Conservation (phyloP, 2,797 vertebrate genomes). For the Fundulus diaphanus region DNA sequence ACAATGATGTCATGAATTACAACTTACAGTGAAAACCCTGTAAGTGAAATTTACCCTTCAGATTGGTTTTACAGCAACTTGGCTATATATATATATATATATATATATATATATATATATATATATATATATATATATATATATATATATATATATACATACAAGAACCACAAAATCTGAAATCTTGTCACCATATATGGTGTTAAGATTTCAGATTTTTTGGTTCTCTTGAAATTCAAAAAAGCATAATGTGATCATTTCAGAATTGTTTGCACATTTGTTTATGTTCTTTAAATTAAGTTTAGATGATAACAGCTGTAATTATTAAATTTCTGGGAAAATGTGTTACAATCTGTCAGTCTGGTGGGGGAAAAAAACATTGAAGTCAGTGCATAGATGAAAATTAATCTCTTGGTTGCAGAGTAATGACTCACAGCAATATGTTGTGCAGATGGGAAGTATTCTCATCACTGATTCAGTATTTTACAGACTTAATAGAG, state of each 20-base stretch:
- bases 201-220: too few species aligned
- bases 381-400: constrained; percentile 57
- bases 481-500: background rate
- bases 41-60: background rate
- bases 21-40: background rate
- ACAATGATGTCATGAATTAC: constrained; percentile 22
- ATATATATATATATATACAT: too few species aligned
- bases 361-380: constrained; percentile 51
- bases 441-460: constrained; percentile 61
- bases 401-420: constrained; percentile 63
- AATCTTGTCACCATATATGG: too few species aligned
- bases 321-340: constrained; percentile 52
- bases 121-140: too few species aligned
- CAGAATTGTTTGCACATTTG: background rate
- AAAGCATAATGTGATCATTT: background rate
- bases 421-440: constrained; percentile 68
- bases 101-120: too few species aligned
- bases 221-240: background rate
- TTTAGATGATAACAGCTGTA: constrained; percentile 56
- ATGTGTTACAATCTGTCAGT: constrained; percentile 58
- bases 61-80: constrained; percentile 36
- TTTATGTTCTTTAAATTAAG: constrained; percentile 15
- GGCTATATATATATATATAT: too few species aligned
- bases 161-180: too few species aligned
- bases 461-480: constrained; percentile 61